Evolutionary conservation across 1,140 invertebrate genomes (phyloP), one percentile per base, ranked within the genome.

Genomic region (Macrosteles quadrilineatus): DNA sequence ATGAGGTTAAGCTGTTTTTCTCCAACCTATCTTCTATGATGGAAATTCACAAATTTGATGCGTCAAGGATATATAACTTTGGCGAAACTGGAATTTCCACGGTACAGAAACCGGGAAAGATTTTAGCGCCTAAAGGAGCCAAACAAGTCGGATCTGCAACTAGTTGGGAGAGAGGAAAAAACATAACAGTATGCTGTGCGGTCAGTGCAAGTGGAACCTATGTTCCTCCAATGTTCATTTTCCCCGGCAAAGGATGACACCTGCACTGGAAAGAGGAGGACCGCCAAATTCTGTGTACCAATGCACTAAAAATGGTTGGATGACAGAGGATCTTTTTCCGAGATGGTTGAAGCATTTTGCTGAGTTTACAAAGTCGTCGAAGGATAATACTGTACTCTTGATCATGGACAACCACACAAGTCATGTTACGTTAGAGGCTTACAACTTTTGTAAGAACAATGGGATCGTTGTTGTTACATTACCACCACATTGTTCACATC

Each of bases 211-310:
- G 72, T 50, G 78, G 77, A 0, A 69, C 69, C 2, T 81, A 67
- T 71, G 74, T 81, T 47, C 77, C 80, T 62, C 80, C 80, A 0
- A 76, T 81, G 76, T 78, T 83, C 76, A 81, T 81, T 53, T 81
- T 76, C 70, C 75, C 75, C 59, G 40, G 78, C 53, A 73, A 71
- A 70, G 72, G 69, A 74, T 76, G 65, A 64, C 47, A 43, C 43
- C 62, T 65, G 23, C 67, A 21, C 74, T 81, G 65, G 74, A 43
- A 67, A 67, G 63, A 72, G 70, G 76, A 73, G 78, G 77, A 12
- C 78, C 79, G 66, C n/a, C 69, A 59, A 72, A 74, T 45, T 75
- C 78, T 31, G 68, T 78, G n/a, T 76, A 77, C 59, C 57, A 76
- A 55, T 76, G 75, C 47, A 74, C 73, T 57, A 66, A 74, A 71